phyloP scores from a whole-genome alignment of 2,113 vertebrate genomes.

The Chaetura pelagica region DNA sequence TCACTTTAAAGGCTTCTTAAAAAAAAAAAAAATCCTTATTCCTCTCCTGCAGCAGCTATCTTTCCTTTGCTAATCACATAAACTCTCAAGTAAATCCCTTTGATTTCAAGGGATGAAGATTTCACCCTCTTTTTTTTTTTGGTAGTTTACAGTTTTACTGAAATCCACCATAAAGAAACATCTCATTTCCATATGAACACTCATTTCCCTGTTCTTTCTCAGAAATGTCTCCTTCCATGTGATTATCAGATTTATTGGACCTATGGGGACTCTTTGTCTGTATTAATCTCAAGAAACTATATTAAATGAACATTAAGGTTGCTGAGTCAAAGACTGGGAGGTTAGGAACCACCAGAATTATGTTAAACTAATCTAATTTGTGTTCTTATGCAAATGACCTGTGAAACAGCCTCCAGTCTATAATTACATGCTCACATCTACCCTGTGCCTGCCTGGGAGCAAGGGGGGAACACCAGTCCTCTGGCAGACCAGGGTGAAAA shows the following conservation, averaged over 20 bases:
- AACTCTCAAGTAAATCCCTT: slow-evolving; percentile 36
- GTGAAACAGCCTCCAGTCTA: neutral
- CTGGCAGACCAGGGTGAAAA: neutral
- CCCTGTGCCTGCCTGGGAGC: neutral
- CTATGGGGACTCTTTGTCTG: slow-evolving; percentile 18
- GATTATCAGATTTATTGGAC: slow-evolving; percentile 41
- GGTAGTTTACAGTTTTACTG: neutral
- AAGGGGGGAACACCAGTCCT: neutral
- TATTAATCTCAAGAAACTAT: slow-evolving; percentile 23
- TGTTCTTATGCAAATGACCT: slow-evolving; percentile 39
- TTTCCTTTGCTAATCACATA: slow-evolving; percentile 35
- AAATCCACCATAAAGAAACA: neutral
- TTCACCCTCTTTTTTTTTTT: slow-evolving; percentile 22
- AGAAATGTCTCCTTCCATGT: neutral
- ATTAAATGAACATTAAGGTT: slow-evolving; percentile 46
- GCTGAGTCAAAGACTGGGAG: slow-evolving; percentile 11
- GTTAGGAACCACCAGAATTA: slow-evolving; percentile 42
- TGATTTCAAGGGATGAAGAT: slow-evolving; percentile 48
- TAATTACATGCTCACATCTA: neutral
- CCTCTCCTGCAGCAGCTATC: neutral
- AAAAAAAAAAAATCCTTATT: slow-evolving; percentile 20
- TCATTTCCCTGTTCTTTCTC: neutral
- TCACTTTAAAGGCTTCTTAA: neutral
- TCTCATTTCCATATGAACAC: neutral
- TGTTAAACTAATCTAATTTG: slow-evolving; percentile 30